These are phyloP conservation scores for Colletes latitarsis DNA, from an alignment of 1,140 invertebrate species.

Conservation along the genomic window DNA sequence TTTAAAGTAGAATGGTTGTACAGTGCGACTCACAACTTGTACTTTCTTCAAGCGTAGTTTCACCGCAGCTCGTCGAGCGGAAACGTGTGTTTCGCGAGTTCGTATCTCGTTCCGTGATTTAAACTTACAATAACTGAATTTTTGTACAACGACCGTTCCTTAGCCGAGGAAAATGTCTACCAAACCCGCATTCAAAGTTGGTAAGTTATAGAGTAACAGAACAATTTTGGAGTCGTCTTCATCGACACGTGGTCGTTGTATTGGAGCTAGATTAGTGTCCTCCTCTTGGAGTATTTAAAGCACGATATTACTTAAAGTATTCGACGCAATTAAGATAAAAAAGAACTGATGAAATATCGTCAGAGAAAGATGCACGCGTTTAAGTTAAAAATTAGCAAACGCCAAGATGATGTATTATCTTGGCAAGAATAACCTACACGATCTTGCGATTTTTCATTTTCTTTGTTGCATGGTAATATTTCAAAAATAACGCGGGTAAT, in stretches of 20 bases:
- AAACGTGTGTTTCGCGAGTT: neutral
- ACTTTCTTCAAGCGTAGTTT: neutral
- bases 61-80: neutral
- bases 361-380: neutral
- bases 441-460: too few species aligned
- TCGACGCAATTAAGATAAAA: neutral
- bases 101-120: neutral
- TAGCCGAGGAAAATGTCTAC: conserved; percentile 55
- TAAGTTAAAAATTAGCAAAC: neutral
- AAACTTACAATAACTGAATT: neutral
- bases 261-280: neutral
- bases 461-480: neutral
- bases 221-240: neutral
- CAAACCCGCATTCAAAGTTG: conserved; percentile 74
- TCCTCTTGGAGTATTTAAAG: neutral
- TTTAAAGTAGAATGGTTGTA: neutral
- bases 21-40: neutral
- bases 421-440: neutral
- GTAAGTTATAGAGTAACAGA: conserved; percentile 61
- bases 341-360: too few species aligned
- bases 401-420: neutral
- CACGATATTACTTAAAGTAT: neutral
- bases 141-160: too few species aligned
- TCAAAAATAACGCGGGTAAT: neutral
- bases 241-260: conserved; percentile 14